Conservation (phyloP, 2,888 invertebrate species). For the Ernsta delagoae region DNA sequence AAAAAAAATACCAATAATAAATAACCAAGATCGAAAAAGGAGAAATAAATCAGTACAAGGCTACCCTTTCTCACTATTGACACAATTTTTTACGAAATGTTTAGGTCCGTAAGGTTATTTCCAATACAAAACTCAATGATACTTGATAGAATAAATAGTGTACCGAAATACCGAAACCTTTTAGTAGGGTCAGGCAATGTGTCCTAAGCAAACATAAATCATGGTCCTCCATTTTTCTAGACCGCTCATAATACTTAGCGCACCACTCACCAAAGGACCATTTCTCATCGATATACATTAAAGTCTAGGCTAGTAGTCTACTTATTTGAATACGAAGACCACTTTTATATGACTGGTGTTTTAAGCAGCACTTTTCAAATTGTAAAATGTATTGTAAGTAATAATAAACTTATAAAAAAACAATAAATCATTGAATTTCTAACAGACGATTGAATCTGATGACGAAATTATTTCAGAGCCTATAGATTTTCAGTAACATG, state of each 20-base stretch:
- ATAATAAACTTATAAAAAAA: too few species aligned
- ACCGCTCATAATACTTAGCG: slow-evolving; percentile 49
- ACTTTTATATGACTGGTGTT: too few species aligned
- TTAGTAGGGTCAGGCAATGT: slow-evolving; percentile 29
- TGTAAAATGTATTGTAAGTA: too few species aligned
- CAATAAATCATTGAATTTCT: too few species aligned
- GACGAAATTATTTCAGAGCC: too few species aligned
- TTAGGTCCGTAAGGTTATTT: slow-evolving; percentile 17
- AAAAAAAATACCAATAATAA: neutral
- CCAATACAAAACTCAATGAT: slow-evolving; percentile 18
- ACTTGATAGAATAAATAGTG: slow-evolving; percentile 33
- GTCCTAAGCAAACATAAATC: slow-evolving; percentile 35
- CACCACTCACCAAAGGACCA: neutral
- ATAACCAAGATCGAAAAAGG: neutral
- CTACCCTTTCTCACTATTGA: slow-evolving; percentile 6
- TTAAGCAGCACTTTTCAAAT: too few species aligned
- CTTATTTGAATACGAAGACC: neutral
- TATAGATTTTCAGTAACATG: too few species aligned
- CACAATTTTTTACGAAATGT: slow-evolving; percentile 1
- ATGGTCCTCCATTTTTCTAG: slow-evolving; percentile 32
- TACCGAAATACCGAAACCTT: slow-evolving; percentile 31
- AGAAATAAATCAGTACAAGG: neutral
- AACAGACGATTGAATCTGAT: too few species aligned
- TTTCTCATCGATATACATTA: neutral
- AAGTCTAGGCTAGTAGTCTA: too few species aligned